Base-by-base conservation (phyloP, 2,797 vertebrate species). In the Holocentrus rufus region DNA sequence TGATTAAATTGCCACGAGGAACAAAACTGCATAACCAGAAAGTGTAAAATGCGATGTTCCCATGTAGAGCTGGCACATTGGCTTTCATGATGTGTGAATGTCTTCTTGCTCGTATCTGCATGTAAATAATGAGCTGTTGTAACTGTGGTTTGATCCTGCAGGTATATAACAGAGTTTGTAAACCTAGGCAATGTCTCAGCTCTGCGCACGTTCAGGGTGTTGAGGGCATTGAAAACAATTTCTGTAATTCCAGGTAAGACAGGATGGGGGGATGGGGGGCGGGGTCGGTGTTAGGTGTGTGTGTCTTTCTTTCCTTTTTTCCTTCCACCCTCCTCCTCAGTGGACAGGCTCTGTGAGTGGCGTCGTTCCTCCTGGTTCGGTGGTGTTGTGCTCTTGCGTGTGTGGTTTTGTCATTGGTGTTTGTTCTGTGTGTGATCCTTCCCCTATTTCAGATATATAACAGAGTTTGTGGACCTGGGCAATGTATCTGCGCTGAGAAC, bases 141-240 rank as follows among this genome's bases (percentile, higher is more conserved):
- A 96, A 97, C 95, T 98, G 95, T 99, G 97, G 95, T 99, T 96
- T 99, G 95, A 97, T 98, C 96, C 97, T 98, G 96, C 98, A 99
- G 98, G 98, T 98, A 99, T 99, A 96, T 98, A 97, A 99, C 98
- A 98, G 98, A 99, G 96, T 99, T 99, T 99, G 97, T 99, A 98
- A 98, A 99, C 97, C 97, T 99, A 99, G 98, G 97, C 97, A 99
- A 98, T 99, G 96, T 99, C 96, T 99, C 97, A 98, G 98, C 98
- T 98, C 96, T 99, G 22, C 97, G 97, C 72, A 96, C 96, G 92
- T 96, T 97, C 95, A 97, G 96, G 94, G 96, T 97, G 92, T 95
- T 97, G 97, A 98, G 98, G 97, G 98, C 98, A 97, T 98, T 99
- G 97, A 99, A 99, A 99, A 99, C 98, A 95, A 98, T 99, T 97